Evolutionary conservation across 2,113 vertebrate species (phyloP), one percentile per base, ranked within the genome.

Genomic region (Benitochromis conjunctus): DNA sequence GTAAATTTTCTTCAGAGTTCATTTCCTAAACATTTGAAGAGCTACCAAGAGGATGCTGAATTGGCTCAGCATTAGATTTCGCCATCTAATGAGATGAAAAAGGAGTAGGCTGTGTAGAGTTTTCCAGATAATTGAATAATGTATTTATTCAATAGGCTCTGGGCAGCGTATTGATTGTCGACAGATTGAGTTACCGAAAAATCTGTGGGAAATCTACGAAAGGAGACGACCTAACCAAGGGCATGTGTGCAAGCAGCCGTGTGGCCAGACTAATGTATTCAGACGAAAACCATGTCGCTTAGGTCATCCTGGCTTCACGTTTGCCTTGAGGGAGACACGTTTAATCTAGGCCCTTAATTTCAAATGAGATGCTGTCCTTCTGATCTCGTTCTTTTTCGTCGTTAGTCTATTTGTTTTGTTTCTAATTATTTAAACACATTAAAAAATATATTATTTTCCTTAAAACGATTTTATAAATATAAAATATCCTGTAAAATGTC

Each of bases 81-180:
- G 26, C 77, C 51, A 16, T 82, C 76, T 86, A 82, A 87, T 83
- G 81, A 83, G 85, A 82, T 81, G 77, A 82, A 55, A 55, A 88
- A 48, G 62, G n/a, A 31, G 26, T 18, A 55, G 4, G 24, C 56
- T 79, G 4, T 46, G 86, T 29, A 58, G 93, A 92, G 80, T 56
- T 86, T 91, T 89, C 80, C 64, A 85, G 94, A 92, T 92, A 90
- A 91, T 87, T 89, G 87, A 95, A 94, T 96, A 88, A 95, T 95
- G 92, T 88, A 96, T 95, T 93, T 94, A 94, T 94, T 93, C 94
- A 94, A 86, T 89, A 89, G 90, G 92, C 94, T 94, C 81, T 79
- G 86, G 88, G 91, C 89, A 83, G 84, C 19, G 51, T 94, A 95
- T 94, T 95, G 93, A 95, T 95, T 95, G 92, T 89, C 48, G 80